Conservation (phyloP, 2,797 vertebrate genomes). For the Buphagus erythrorhynchus region DNA sequence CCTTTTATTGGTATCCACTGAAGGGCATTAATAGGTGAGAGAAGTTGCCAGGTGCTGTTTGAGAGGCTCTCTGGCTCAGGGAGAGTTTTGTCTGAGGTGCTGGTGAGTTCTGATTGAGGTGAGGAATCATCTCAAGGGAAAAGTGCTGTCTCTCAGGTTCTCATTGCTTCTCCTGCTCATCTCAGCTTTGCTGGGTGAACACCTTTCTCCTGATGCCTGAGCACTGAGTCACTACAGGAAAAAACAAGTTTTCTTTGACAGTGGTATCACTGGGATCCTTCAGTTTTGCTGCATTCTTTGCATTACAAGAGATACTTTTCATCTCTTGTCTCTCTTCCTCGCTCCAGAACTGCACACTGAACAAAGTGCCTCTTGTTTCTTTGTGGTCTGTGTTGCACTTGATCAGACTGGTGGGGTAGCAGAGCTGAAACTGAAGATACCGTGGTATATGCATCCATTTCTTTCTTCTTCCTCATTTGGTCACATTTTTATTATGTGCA, state of each 20-base stretch:
- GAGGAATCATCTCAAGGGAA: not conserved
- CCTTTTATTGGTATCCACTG: not conserved
- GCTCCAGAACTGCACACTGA: not conserved
- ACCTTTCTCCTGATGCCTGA: not conserved
- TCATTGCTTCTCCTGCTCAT: not conserved
- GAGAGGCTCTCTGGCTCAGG: not conserved
- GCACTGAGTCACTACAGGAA: not conserved
- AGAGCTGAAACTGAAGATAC: not conserved
- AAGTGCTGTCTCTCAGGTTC: not conserved
- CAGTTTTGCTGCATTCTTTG: not conserved
- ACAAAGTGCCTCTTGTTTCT: conserved; percentile 38
- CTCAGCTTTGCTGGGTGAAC: not conserved
- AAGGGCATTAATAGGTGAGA: not conserved
- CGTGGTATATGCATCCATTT: not conserved
- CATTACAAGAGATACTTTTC: conserved; percentile 4
- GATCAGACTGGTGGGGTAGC: not conserved
- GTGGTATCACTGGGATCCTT: not conserved
- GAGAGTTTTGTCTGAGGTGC: not conserved
- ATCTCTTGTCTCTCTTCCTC: not conserved
- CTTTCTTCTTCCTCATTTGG: not conserved
- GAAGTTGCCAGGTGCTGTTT: not conserved
- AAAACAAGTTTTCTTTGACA: not conserved
- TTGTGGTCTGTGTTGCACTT: not conserved
- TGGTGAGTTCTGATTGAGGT: not conserved
- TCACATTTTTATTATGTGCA: not conserved